Evolutionary conservation across 2,797 vertebrate species (phyloP), one percentile per base, ranked within the genome.

Genomic region (Otolemur crassicaudatus): DNA sequence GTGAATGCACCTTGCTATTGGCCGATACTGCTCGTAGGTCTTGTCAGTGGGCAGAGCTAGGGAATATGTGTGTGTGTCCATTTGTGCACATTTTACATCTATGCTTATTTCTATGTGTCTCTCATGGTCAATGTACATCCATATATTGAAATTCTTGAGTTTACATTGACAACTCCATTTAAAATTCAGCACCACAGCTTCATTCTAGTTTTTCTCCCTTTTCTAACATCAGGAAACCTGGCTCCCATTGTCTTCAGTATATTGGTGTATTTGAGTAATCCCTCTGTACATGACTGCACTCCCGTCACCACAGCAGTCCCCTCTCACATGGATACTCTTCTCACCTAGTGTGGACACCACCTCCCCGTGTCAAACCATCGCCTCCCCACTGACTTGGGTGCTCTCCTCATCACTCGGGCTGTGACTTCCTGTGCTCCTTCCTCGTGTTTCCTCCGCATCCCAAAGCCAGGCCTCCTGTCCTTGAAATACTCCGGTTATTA

Each of bases 251-350:
- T 27, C 27, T 23, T 37, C 61, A 27, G 56, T 56, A 4, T 16
- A 17, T 49, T 58, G 56, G 43, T 8, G 65, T 63, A 69, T 56
- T 58, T 49, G 12, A 27, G 40, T 27, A 34, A 0, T 65, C 25
- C 61, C 40, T 61, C 17, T 63, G 14, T 73, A 56, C 82, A 12
- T 72, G 80, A 23, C 3, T 34, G 23, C 84, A 67, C n/a, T 80
- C 13, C 29, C 40, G 1, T 70, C 27, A 22, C 49, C 1, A 11
- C 22, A 58, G 11, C 20, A 8, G 3, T 19, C 17, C 2, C 4
- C 7, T 56, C 46, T 77, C 72, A 40, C 19, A 8, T 40, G 13
- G 43, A n/a, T 16, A 8, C 43, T 31, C 29, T 46, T 69, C 80
- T 63, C 34, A 23, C 11, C n/a, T 9, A 40, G 23, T 29, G 22